Conservation (phyloP, 1,140 invertebrate genomes). For the Papilio helenus region DNA sequence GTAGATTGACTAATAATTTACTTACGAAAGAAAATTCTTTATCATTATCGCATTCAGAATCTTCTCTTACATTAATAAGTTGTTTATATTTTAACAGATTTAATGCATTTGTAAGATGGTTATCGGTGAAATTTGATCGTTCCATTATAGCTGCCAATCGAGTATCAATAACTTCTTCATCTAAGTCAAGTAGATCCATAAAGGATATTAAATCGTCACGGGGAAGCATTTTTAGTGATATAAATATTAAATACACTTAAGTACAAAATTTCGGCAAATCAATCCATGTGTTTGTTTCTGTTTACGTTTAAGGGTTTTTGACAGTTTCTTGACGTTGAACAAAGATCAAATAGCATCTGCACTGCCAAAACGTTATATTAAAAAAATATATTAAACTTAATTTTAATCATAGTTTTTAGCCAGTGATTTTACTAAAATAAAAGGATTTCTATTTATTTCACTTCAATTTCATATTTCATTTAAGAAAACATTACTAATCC, state of each 20-base stretch:
- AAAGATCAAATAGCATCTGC: neutral
- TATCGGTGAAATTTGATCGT: slow-evolving; percentile 51
- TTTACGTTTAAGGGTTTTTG: neutral
- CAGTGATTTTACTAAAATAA: too few relatives aligned
- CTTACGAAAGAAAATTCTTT: slow-evolving; percentile 62
- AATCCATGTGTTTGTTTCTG: neutral
- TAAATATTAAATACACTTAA: neutral
- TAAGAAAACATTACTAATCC: too few relatives aligned
- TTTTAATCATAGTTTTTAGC: too few relatives aligned
- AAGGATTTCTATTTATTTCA: too few relatives aligned
- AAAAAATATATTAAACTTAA: too few relatives aligned
- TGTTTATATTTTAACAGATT: slow-evolving; percentile 69
- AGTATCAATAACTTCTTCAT: slow-evolving; percentile 68
- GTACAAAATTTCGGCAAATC: neutral
- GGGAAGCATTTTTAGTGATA: slow-evolving; percentile 47
- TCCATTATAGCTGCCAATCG: slow-evolving; percentile 61
- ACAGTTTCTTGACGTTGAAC: neutral
- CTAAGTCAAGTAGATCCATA: slow-evolving; percentile 71
- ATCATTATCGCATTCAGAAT: slow-evolving; percentile 66
- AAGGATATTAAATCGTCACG: slow-evolving; percentile 61
- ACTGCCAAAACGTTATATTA: too few relatives aligned
- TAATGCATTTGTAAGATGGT: slow-evolving; percentile 59
- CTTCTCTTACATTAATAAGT: slow-evolving; percentile 66
- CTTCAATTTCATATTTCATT: too few relatives aligned
- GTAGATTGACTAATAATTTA: slow-evolving; percentile 58